Base-by-base conservation (phyloP, 2,113 vertebrate species). In the Dascyllus trimaculatus region DNA sequence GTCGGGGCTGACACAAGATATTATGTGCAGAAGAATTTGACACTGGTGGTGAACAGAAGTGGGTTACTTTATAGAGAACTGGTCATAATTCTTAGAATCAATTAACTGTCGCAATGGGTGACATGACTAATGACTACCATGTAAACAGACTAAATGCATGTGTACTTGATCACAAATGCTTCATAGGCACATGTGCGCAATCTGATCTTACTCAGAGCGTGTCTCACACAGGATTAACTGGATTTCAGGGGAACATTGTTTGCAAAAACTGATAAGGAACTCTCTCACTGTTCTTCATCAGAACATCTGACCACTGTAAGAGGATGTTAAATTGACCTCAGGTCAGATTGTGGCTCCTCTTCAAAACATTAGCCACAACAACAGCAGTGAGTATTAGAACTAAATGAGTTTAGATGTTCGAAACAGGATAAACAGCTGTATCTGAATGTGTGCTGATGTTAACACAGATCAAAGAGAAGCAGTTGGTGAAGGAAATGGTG, bases 191-290 rank as follows among this genome's bases (percentile, higher is more conserved):
- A 78, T 32, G 52, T 72, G 68, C 14, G 9, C 49, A 68, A 62
- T 80, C 75, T 87, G 84, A 86, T 82, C 60, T 67, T 46, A 71
- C 70, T 89, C 73, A 86, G 65, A 63, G 49, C 71, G 46, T 52
- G 59, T 83, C 75, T 83, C 78, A 84, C 62, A 71, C 61, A 60
- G 59, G 61, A 75, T 81, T 82, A 75, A 75, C 70, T 56, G 22
- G 73, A 73, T 80, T 78, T 78, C 65, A 43, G 60, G 59, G 45
- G 64, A 83, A 80, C 70, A 0, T 25, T 92, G 82, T 89, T 91
- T 92, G 57, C 17, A 80, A 54, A 80, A 62, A 54, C 78, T 86
- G 89, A 90, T 90, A 84, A 90, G 74, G 45, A 63, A 24, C 51
- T 22, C 22, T 22, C 45, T 73, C 15, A 54, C 62, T 81, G 75